These are phyloP conservation scores for Pholis gunnellus DNA, from an alignment of 2,113 vertebrate species.

Conservation along the genomic window DNA sequence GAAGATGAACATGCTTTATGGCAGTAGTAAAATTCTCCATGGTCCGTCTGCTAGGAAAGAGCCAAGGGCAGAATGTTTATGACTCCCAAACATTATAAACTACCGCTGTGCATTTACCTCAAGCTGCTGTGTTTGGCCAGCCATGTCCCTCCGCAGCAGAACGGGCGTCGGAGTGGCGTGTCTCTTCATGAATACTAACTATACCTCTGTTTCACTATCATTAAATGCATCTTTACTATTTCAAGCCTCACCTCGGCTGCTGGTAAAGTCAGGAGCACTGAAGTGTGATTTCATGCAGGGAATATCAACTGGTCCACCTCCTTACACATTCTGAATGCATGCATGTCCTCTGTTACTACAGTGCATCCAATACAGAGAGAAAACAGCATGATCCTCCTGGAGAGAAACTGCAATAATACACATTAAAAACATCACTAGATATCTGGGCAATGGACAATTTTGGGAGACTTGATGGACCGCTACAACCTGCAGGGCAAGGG, in stretches of 20 bases:
- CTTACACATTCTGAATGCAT: constrained; percentile 28
- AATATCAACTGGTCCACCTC: constrained; percentile 63
- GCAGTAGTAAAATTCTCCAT: constrained; percentile 83
- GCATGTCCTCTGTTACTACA: constrained; percentile 22
- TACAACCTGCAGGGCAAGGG: neutral
- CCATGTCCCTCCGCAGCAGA: constrained; percentile 65
- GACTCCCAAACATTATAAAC: constrained; percentile 84
- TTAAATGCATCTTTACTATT: constrained; percentile 78
- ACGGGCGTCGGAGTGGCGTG: constrained; percentile 40
- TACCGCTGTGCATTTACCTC: constrained; percentile 80
- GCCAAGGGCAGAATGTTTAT: constrained; percentile 88
- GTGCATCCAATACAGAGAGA: constrained; percentile 3
- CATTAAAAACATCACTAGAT: constrained; percentile 12
- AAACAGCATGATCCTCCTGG: neutral
- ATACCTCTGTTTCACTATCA: constrained; percentile 73
- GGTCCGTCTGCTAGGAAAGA: constrained; percentile 84
- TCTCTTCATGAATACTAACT: constrained; percentile 82
- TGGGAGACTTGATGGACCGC: neutral
- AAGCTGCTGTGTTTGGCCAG: constrained; percentile 80
- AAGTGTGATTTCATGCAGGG: constrained; percentile 63
- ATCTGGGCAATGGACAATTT: neutral
- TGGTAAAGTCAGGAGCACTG: constrained; percentile 55
- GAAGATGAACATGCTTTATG: constrained; percentile 85
- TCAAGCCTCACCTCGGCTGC: constrained; percentile 64
- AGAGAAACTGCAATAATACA: neutral